Evolutionary conservation across 2,888 invertebrate genomes (phyloP).

Genomic region (Hypolimnas misippus): DNA sequence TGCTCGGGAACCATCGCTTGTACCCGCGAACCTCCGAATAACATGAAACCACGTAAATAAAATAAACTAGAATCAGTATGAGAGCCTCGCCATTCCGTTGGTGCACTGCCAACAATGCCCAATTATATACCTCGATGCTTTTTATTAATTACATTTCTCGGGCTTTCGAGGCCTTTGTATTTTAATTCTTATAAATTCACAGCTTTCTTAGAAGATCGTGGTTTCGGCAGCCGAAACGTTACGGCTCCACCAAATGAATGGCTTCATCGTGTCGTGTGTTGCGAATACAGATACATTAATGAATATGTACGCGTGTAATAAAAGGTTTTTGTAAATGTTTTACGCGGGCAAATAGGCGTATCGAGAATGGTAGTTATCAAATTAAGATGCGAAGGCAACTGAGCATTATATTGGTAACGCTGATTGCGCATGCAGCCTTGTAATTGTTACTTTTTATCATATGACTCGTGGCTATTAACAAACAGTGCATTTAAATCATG

Average conservation of each 20-base stretch:
- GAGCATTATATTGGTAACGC: constrained; percentile 50
- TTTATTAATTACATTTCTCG: constrained; percentile 71
- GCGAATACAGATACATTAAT: constrained; percentile 52
- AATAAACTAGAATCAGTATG: constrained; percentile 26
- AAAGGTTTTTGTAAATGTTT: constrained; percentile 52
- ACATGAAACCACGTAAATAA: constrained; percentile 29
- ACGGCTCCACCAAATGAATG: constrained; percentile 53
- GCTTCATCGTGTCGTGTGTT: constrained; percentile 56
- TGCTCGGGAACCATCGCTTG: neutral
- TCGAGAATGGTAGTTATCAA: constrained; percentile 48
- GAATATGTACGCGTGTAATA: constrained; percentile 54
- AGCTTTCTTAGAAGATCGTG: constrained; percentile 62
- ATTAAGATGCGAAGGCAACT: constrained; percentile 49
- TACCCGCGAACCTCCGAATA: constrained; percentile 5
- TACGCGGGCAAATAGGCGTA: constrained; percentile 49
- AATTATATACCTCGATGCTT: constrained; percentile 71
- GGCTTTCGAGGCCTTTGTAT: constrained; percentile 69
- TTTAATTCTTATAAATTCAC: constrained; percentile 76
- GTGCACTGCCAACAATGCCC: constrained; percentile 63
- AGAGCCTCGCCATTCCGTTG: constrained; percentile 41
- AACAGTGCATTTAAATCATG: constrained; percentile 25
- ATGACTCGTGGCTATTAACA: constrained; percentile 33
- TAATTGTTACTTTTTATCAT: constrained; percentile 40
- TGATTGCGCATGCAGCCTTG: constrained; percentile 36
- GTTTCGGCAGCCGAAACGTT: constrained; percentile 18